Percentiles rank a stretch among this genome's conserved stretches.
phyloP scores from a whole-genome alignment of 2,797 vertebrate genomes.

The Heliangelus exortis region DNA sequence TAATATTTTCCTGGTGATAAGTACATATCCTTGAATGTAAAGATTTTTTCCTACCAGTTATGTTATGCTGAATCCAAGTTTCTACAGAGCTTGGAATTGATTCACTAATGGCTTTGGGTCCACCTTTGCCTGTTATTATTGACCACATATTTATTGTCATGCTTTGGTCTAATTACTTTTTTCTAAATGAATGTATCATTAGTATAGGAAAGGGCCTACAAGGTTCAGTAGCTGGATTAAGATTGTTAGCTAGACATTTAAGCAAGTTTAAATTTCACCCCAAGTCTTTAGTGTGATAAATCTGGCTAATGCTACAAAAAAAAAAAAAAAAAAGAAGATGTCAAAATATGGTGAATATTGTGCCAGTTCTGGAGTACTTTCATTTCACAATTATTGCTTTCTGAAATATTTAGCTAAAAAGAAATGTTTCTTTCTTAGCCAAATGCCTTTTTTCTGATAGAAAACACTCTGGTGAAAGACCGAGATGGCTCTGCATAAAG shows the following conservation, averaged over 20 bases:
- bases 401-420: constrained; percentile 14
- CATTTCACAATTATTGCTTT: constrained; percentile 35
- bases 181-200: not conserved
- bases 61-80: not conserved
- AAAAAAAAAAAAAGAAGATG: rapidly evolving
- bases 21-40: not conserved
- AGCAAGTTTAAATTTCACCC: not conserved
- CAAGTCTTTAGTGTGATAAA: not conserved
- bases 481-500: not conserved
- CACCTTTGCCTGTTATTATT: not conserved
- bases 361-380: not conserved
- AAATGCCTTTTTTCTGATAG: constrained; percentile 25
- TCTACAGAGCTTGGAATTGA: not conserved
- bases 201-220: not conserved
- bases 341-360: not conserved
- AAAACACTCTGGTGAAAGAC: constrained; percentile 17
- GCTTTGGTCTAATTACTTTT: not conserved
- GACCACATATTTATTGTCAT: not conserved
- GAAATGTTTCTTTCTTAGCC: constrained; percentile 29
- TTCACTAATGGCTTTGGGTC: not conserved
- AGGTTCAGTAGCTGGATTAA: not conserved
- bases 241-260: not conserved
- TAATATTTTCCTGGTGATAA: not conserved
- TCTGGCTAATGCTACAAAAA: not conserved
- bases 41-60: not conserved